Evolutionary conservation across 1,140 invertebrate genomes (phyloP), one percentile per base, ranked within the genome.

Genomic region (Calliopsis andreniformis): DNA sequence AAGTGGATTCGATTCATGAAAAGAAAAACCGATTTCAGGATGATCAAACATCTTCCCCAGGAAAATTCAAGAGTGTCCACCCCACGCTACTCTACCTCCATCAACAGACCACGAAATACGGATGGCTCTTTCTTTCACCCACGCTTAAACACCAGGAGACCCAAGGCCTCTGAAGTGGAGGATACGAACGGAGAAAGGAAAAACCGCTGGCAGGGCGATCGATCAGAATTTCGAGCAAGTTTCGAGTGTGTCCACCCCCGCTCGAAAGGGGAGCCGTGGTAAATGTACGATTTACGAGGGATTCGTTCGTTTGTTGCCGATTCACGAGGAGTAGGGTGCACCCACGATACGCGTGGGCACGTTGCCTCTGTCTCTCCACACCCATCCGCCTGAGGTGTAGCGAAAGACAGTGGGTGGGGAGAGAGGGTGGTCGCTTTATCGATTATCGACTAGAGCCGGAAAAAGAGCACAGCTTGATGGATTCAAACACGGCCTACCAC

Each of bases 401-500:
- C 42, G 53, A 47, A 45, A 75, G 76, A 67, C 43, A 55, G 42
- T n/a, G 32, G 25, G 6, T 45, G 25, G 45, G 42, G 32, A 49
- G 43, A 42, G 49, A 72, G 25, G 28, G 47, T 35, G 53, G 28
- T 45, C 49, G 68, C 49, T 43, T 73, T 81, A 85, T 85, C 82
- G 83, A 85, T 83, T 85, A 85, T 85, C 82, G 83, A 81, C 68
- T 76, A 39, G 45, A 76, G 71, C 43, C 56, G 79, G 82, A 82
- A 85, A 84, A 85, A 85, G 82, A 84, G 73, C 79, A 78, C 66
- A 58, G 82, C 83, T 84, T 78, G 82, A 85, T 84, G 82, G 83
- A 85, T 84, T 85, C 82, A 81, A 81, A 84, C 83, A 85, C 79
- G 79, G 82, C 78, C 83, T 81, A 83, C 83, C 79, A 85, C 82